Evolutionary conservation across 2,888 invertebrate genomes (phyloP).

Genomic region (Drosophila aldrichi): DNA sequence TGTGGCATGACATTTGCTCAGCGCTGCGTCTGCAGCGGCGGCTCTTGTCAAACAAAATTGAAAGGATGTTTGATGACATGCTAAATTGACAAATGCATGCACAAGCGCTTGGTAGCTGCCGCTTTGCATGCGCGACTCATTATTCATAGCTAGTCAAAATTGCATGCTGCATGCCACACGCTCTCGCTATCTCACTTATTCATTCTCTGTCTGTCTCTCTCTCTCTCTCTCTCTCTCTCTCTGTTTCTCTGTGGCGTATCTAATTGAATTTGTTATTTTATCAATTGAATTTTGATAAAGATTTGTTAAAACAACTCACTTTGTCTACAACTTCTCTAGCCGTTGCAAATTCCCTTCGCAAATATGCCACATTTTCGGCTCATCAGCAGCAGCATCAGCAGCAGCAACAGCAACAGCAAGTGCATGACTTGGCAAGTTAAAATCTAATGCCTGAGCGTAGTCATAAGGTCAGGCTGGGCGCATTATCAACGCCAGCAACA

Average conservation of each 20-base stretch:
- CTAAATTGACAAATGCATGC: constrained; percentile 84
- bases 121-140: constrained; percentile 56
- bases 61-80: constrained; percentile 84
- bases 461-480: constrained; percentile 66
- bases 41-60: constrained; percentile 74
- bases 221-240: not conserved
- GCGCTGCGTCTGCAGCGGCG: constrained; percentile 27
- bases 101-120: constrained; percentile 63
- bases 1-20: constrained; percentile 47
- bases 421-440: constrained; percentile 36
- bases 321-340: not conserved
- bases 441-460: constrained; percentile 47
- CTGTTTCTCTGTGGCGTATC: not conserved
- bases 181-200: not conserved
- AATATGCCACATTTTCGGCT: constrained; percentile 16
- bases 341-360: constrained; percentile 13
- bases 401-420: constrained; percentile 17
- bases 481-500: constrained; percentile 49
- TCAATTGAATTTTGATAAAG: constrained; percentile 3
- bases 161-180: constrained; percentile 23
- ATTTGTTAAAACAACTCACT: not conserved
- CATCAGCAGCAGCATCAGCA: constrained; percentile 11
- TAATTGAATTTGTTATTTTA: not conserved
- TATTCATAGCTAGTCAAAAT: constrained; percentile 70
- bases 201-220: not conserved